Evolutionary conservation across 1,140 invertebrate genomes (phyloP), one percentile per base, ranked within the genome.

Genomic region (Ips typographus): DNA sequence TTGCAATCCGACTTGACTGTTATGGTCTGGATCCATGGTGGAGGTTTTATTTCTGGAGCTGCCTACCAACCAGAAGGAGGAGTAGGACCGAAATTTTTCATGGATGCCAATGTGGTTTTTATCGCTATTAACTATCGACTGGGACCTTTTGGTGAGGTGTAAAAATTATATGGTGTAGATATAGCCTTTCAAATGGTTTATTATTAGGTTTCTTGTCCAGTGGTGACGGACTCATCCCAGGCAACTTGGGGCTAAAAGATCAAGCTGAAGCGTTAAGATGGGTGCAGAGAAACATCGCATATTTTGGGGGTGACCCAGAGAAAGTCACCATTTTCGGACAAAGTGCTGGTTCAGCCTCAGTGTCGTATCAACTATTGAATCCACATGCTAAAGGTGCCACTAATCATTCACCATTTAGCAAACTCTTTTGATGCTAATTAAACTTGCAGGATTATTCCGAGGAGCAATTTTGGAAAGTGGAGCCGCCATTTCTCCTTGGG

Each of bases 391-490:
- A 41, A 61, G 57, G 22, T 22, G 22, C 22, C 0, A 22, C 22
- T 22, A 22, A 22, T 22, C 22, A 22, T 22, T 22, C 22, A 22
- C 22, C 22, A 22, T 22, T 22, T 22, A 22, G 22, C 22, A 22
- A 22, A 22, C 22, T 22, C 22, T 22, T 22, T 22, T 22, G 22
- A 22, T 22, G 22, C 22, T 22, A 22, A 22, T 22, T 22, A 22
- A 22, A 8, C 63, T 43, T 49, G 22, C 22, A 22, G 22, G 22
- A 22, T 22, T 22, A 22, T 22, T 22, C 22, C 37, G 68, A 65
- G 60, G 42, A 2, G 68, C 52, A 0, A 73, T 73, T n/a, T 40
- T 70, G 5, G 69, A 67, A 41, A 71, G 72, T 41, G 72, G 72
- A n/a, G 60, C 63, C 37, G 64, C 72, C 49, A n/a, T 73, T 7